Evolutionary conservation across 92 coral and sea anemone genomes (phyloP).

Genomic region (Pocillopora grandis): DNA sequence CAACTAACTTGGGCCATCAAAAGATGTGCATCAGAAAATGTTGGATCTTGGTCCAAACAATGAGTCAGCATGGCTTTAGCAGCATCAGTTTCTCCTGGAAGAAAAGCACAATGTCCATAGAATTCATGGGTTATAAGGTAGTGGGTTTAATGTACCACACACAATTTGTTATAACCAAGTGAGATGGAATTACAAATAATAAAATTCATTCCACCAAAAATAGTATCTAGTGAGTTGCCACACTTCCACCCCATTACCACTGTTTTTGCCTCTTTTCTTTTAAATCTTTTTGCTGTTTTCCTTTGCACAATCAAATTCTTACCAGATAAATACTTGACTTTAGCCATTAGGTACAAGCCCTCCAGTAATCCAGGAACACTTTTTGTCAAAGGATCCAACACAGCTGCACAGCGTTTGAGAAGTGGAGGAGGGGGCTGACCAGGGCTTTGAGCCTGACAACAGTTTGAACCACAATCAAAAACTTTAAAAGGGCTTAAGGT

Average conservation of each 20-base stretch:
- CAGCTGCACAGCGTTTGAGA: slow-evolving; percentile 97
- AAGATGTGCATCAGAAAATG: slow-evolving; percentile 96
- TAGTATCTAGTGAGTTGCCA: too few relatives aligned
- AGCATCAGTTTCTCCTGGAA: slow-evolving; percentile 85
- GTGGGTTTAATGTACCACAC: too few relatives aligned
- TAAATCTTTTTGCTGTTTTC: too few relatives aligned
- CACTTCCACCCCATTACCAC: too few relatives aligned
- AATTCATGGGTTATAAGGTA: not conserved
- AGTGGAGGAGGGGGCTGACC: slow-evolving; percentile 95
- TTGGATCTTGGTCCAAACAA: slow-evolving; percentile 93
- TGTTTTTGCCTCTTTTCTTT: too few relatives aligned
- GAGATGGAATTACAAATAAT: too few relatives aligned
- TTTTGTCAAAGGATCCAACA: slow-evolving; percentile 94
- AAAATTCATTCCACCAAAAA: too few relatives aligned
- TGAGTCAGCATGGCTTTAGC: slow-evolving; percentile 92
- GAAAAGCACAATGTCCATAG: not conserved
- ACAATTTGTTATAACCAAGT: too few relatives aligned
- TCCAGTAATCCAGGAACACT: slow-evolving; percentile 90
- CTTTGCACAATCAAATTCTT: not conserved
- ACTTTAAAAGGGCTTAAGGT: not conserved
- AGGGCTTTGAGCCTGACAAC: slow-evolving; percentile 72
- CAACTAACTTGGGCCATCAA: slow-evolving; percentile 94
- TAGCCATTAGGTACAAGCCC: slow-evolving; percentile 92
- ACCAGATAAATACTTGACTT: slow-evolving; percentile 97
- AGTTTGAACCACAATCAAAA: not conserved